Evolutionary conservation across 2,888 invertebrate genomes (phyloP).

Genomic region (Cordilura impudica): DNA sequence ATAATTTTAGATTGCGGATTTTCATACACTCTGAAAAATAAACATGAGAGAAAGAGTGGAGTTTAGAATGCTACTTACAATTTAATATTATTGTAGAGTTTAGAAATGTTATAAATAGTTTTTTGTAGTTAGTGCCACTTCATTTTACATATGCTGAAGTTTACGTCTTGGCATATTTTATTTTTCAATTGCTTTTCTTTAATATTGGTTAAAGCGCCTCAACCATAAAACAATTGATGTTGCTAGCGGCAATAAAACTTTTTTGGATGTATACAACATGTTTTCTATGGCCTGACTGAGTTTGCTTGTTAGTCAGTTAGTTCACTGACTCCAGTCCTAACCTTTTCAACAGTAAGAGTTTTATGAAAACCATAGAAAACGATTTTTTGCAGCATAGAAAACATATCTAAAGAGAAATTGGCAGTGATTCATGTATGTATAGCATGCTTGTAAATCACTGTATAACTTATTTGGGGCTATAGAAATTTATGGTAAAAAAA

Average conservation of each 20-base stretch:
- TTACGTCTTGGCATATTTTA: slow-evolving; percentile 53
- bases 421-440: neutral
- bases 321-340: slow-evolving; percentile 54
- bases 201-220: slow-evolving; percentile 46
- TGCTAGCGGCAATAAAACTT: slow-evolving; percentile 54
- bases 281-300: neutral
- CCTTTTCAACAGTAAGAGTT: slow-evolving; percentile 27
- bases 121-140: slow-evolving; percentile 6
- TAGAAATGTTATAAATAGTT: too few species aligned
- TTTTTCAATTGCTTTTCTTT: slow-evolving; percentile 19
- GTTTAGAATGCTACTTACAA: too few species aligned
- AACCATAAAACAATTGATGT: slow-evolving; percentile 58
- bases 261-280: slow-evolving; percentile 46
- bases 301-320: slow-evolving; percentile 16
- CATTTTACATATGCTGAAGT: slow-evolving; percentile 48
- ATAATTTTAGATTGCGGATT: neutral
- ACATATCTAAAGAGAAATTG: neutral
- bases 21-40: neutral
- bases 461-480: slow-evolving; percentile 20
- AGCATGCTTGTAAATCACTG: slow-evolving; percentile 15
- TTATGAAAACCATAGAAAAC: neutral
- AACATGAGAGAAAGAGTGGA: too few species aligned
- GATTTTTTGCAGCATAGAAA: neutral
- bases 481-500: too few species aligned
- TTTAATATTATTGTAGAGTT: too few species aligned